phyloP scores from a whole-genome alignment of 2,888 invertebrate species.

The Chrysopilus asiliformis region DNA sequence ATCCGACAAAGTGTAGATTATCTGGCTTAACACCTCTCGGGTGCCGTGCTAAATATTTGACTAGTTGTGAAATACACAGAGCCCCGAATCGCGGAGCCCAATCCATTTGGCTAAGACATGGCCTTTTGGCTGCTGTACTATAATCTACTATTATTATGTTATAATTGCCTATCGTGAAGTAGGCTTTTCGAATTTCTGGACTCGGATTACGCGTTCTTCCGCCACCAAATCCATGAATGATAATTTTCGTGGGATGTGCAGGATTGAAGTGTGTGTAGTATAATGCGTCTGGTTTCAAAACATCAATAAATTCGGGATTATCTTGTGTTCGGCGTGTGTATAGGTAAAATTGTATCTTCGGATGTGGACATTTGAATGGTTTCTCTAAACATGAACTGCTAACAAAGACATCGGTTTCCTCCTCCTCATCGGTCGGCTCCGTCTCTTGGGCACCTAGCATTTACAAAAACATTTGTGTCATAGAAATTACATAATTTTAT shows the following conservation, averaged over 20 bases:
- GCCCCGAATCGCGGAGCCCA: conserved; percentile 51
- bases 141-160: conserved; percentile 84
- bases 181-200: conserved; percentile 72
- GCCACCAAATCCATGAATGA: conserved; percentile 85
- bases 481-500: too few relatives aligned
- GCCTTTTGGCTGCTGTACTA: conserved; percentile 62
- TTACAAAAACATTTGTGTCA: too few relatives aligned
- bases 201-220: conserved; percentile 70
- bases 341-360: conserved; percentile 66
- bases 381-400: conserved; percentile 69
- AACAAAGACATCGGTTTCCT: conserved; percentile 54
- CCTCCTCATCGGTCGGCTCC: conserved; percentile 22
- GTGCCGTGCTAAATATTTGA: conserved; percentile 64
- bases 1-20: conserved; percentile 66
- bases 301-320: conserved; percentile 56
- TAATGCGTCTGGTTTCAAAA: conserved; percentile 54
- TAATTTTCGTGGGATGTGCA: conserved; percentile 66
- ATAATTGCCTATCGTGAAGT: conserved; percentile 65
- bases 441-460: too few relatives aligned
- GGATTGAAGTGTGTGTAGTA: conserved; percentile 64
- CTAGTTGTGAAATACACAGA: conserved; percentile 67
- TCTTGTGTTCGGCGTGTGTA: conserved; percentile 71
- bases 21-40: conserved; percentile 63
- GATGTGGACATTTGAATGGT: conserved; percentile 70
- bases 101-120: conserved; percentile 65